These are phyloP conservation scores for Nematolebias whitei DNA, from an alignment of 2,113 vertebrate genomes.

Conservation along the genomic window DNA sequence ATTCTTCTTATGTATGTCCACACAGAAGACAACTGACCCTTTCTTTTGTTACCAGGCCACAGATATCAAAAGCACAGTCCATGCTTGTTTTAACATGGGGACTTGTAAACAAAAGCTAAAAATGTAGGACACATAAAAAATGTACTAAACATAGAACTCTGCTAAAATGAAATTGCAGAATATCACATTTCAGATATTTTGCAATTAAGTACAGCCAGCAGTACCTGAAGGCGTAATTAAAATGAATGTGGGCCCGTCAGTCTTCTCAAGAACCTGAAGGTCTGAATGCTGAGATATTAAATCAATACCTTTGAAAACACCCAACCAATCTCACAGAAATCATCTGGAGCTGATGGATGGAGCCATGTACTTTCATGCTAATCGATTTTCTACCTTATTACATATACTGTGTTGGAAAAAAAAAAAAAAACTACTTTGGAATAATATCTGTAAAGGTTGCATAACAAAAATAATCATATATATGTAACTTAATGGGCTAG, in stretches of 20 bases:
- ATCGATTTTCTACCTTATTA: constrained; percentile 57
- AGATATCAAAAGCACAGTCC: not conserved
- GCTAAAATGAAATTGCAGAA: constrained; percentile 33
- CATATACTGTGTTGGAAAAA: constrained; percentile 4
- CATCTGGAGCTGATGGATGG: constrained; percentile 56
- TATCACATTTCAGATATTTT: constrained; percentile 56
- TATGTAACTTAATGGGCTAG: constrained; percentile 16
- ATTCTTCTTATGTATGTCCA: constrained; percentile 4
- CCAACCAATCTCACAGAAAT: constrained; percentile 57
- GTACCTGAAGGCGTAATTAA: constrained; percentile 72
- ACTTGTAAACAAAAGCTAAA: too few relatives aligned
- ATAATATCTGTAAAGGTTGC: constrained; percentile 18
- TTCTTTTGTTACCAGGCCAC: not conserved
- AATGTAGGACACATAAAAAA: not conserved
- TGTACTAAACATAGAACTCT: constrained; percentile 21
- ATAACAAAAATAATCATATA: constrained; percentile 16
- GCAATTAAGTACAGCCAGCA: constrained; percentile 63
- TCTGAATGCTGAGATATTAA: constrained; percentile 65
- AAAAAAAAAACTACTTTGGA: constrained; percentile 17
- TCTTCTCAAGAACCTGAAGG: constrained; percentile 57
- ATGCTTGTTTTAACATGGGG: not conserved
- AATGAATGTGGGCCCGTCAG: constrained; percentile 66
- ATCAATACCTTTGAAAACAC: constrained; percentile 70
- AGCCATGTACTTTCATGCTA: constrained; percentile 60
- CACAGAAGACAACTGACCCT: constrained; percentile 1